These are phyloP conservation scores for Melopsittacus undulatus DNA, from an alignment of 2,797 vertebrate species.

Conservation along the genomic window DNA sequence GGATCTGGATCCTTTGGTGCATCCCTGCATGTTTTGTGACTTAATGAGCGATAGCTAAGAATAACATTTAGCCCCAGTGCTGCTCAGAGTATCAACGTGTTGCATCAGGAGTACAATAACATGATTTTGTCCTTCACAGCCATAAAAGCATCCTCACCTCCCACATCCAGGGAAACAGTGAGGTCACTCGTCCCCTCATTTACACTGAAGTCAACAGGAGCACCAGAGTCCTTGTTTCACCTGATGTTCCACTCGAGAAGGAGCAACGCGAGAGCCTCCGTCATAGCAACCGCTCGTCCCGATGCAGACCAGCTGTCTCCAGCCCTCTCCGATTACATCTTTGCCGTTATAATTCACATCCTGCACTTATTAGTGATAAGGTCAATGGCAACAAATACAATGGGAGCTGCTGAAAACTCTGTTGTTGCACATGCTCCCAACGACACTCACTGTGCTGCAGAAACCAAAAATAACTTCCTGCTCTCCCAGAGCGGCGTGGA, in stretches of 20 bases:
- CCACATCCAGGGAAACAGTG: background rate
- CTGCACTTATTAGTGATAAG: conserved; percentile 55
- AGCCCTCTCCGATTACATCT: conserved; percentile 62
- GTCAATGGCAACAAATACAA: conserved; percentile 62
- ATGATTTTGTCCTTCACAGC: background rate
- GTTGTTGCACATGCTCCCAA: conserved; percentile 40
- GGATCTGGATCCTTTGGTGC: background rate
- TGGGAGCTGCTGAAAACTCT: conserved; percentile 51
- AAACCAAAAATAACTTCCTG: conserved; percentile 72
- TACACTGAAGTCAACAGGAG: background rate
- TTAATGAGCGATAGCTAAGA: conserved; percentile 15
- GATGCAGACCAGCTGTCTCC: conserved; percentile 63
- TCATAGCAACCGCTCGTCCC: conserved; percentile 35
- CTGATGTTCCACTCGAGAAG: conserved; percentile 38
- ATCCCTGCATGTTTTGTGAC: background rate
- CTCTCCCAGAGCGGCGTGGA: conserved; percentile 3
- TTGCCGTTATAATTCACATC: conserved; percentile 54
- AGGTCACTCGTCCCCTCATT: background rate
- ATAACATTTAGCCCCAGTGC: background rate
- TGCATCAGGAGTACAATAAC: background rate
- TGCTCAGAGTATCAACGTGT: background rate
- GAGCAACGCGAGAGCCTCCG: background rate
- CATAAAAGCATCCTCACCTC: background rate
- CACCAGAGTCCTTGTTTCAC: background rate
- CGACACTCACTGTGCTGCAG: conserved; percentile 36